Conservation (phyloP, 2,888 invertebrate genomes). For the Sericinus montela region DNA sequence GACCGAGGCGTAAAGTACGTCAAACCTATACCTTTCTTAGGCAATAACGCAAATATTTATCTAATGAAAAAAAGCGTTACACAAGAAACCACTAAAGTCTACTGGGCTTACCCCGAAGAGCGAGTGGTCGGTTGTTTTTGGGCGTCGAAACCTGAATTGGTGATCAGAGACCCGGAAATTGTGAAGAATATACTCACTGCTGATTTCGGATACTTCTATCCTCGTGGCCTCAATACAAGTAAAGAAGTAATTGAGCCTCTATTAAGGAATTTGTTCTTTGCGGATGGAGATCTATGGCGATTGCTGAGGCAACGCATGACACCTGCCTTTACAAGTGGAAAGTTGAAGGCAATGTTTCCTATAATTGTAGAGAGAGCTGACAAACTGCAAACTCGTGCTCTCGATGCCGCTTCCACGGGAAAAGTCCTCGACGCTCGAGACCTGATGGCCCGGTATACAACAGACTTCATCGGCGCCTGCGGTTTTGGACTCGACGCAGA, state of each 20-base stretch:
- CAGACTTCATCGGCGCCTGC: constrained; percentile 57
- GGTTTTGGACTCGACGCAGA: constrained; percentile 54
- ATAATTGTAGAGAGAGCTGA: constrained; percentile 47
- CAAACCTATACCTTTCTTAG: constrained; percentile 43
- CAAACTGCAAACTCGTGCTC: constrained; percentile 35
- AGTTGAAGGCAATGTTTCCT: constrained; percentile 46
- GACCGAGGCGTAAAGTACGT: constrained; percentile 44
- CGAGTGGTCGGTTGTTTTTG: constrained; percentile 49
- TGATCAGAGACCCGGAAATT: constrained; percentile 51
- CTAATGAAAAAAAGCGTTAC: constrained; percentile 39
- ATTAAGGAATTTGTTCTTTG: constrained; percentile 48
- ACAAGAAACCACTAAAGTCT: constrained; percentile 38
- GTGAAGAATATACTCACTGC: constrained; percentile 42
- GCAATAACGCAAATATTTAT: constrained; percentile 40
- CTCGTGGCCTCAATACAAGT: constrained; percentile 40
- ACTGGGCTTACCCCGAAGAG: constrained; percentile 48
- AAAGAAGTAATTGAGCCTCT: constrained; percentile 42
- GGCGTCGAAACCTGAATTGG: constrained; percentile 38
- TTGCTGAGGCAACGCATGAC: constrained; percentile 52
- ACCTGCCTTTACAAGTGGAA: constrained; percentile 38
- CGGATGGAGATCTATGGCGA: constrained; percentile 52
- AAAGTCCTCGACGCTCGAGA: constrained; percentile 46
- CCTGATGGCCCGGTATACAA: constrained; percentile 58
- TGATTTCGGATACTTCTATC: constrained; percentile 46
- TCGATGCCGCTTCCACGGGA: constrained; percentile 28